Base-by-base conservation (phyloP, 1,140 invertebrate species). In the Aplysia californica region DNA sequence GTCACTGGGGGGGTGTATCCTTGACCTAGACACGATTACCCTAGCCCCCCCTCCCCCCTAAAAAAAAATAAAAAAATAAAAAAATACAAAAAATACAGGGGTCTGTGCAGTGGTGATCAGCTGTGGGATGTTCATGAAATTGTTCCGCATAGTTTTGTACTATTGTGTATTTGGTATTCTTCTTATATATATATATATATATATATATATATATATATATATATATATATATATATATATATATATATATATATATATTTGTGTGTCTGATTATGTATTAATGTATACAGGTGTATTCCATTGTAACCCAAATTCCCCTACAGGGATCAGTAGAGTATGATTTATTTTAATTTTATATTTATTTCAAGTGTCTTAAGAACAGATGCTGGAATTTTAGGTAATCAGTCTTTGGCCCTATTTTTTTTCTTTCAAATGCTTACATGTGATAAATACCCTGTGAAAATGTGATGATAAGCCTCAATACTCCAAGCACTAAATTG, bases 181-280 rank as follows among this genome's bases (percentile, higher is more conserved):
- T 6, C 31, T 21, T 6, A 23, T 5, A 23, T 6, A 29, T 21
- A 59, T 6, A 23, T 5, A 29, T 21, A 10, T 5, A 59, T 23
- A 29, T 23, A 23, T 59, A 15, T 59, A 29, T 15, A 50, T 50
- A n/a, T n/a, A 50, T 18, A 18, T 26, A 66, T 66, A 66, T 5
- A 66, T 35, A 66, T 35, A 66, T 29, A 66, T 35, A 29, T 66
- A 66, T 66, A 29, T 66, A 66, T 66, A 29, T 66, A 66, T 66
- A 29, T 66, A 66, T 66, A 29, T 66, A 66, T 66, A 29, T 66
- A 66, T 66, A 29, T 66, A 66, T 66, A 29, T 66, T 33, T 66
- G 6, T 66, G 36, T 66, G 3, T 33, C 31, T 66, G 15, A 33
- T 18, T 66, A 29, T 66, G 23, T 66, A 29, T 66, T 33, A 33